Base-by-base conservation (phyloP, 92 coral and sea anemone genomes). In the Umimayanthus chanpuru region DNA sequence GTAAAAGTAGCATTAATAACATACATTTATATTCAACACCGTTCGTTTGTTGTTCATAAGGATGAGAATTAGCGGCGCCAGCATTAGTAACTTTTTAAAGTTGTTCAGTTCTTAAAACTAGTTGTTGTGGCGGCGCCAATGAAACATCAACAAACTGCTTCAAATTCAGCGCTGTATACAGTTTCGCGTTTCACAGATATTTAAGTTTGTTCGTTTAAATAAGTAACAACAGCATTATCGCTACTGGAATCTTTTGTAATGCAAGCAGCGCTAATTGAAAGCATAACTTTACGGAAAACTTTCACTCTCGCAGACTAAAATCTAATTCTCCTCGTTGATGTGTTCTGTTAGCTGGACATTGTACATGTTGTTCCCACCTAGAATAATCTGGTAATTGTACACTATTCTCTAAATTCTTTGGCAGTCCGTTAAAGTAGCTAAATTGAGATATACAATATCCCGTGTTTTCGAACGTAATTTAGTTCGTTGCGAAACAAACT, bases 131-230 rank as follows among this genome's bases (percentile, higher is more conserved):
- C 38, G 43, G 25, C 67, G 36, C 65, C 77, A 16, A 29, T 21
- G 18, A 26, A 68, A 68, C 77, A 43, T 67, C 77, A 83, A 83
- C 78, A 83, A 83, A 83, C 87, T 44, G 30, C 18, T 47, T 41
- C 55, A 44, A 44, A 43, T 70, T 15, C 66, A 67, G 28, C 20
- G n/a, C 78, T 83, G 87, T 83, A 40, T 83, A 83, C 87, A 83
- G 87, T 68, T 83, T 83, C 87, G 87, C 66, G 87, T 83, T 83
- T 83, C 87, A 83, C 25, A 83, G 87, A 68, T 83, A 70, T 71
- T 83, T 83, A 70, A 83, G 87, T 83, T 83, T 83, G 87, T 83
- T 43, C 78, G 18, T 82, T 50, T 83, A 83, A 83, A 83, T 68
- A 83, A 28, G 77, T 71, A 83, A 83, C 87, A 83, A 83, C 87